Evolutionary conservation across 1,140 invertebrate genomes (phyloP).

Genomic region (Leptopilina boulardi): DNA sequence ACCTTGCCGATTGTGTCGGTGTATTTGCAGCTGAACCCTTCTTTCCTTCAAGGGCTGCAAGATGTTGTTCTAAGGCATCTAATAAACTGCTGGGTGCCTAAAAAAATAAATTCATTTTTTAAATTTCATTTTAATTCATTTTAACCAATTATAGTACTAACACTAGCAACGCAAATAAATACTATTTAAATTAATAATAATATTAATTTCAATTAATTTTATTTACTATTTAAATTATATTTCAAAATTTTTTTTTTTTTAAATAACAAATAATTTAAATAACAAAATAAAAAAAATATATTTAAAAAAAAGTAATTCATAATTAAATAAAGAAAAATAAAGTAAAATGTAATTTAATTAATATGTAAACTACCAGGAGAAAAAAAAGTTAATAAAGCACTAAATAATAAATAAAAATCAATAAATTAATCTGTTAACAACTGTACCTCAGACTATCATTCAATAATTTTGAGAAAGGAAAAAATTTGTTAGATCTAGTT

Average conservation of each 20-base stretch:
- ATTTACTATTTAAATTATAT: too few relatives aligned
- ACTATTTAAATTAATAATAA: too few relatives aligned
- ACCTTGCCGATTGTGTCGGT: slow-evolving; percentile 90
- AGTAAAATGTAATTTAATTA: background rate
- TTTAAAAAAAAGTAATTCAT: too few relatives aligned
- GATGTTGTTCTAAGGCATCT: slow-evolving; percentile 97
- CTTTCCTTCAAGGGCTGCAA: slow-evolving; percentile 94
- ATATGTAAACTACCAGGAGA: too few relatives aligned
- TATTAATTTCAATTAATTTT: too few relatives aligned
- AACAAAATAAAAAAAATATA: too few relatives aligned
- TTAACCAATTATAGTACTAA: too few relatives aligned
- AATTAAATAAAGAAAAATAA: background rate
- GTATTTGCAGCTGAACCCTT: slow-evolving; percentile 91
- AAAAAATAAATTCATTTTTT: slow-evolving; percentile 42
- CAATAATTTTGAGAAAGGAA: slow-evolving; percentile 7
- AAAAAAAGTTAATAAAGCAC: background rate
- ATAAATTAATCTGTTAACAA: background rate
- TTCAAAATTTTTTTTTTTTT: too few relatives aligned
- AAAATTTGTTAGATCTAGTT: slow-evolving; percentile 18
- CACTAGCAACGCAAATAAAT: too few relatives aligned
- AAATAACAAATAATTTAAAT: too few relatives aligned
- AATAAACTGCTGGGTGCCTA: slow-evolving; percentile 97
- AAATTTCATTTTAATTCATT: background rate
- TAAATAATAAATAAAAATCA: background rate
- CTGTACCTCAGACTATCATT: slow-evolving; percentile 19